phyloP scores from a whole-genome alignment of 2,113 vertebrate genomes.

The Oriolus oriolus region DNA sequence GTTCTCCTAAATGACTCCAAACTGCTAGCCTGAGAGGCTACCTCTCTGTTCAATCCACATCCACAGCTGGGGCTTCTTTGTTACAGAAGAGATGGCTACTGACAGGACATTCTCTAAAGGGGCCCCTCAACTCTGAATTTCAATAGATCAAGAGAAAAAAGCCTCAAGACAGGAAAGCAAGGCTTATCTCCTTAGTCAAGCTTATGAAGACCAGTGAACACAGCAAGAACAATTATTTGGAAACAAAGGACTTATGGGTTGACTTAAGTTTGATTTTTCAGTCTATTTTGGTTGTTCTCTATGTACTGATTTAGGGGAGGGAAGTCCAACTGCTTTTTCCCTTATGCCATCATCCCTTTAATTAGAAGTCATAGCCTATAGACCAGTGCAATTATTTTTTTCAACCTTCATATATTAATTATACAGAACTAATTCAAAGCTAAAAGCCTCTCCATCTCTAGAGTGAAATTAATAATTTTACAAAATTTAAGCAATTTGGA shows the following conservation, averaged over 20 bases:
- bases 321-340: background rate
- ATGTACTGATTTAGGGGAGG: background rate
- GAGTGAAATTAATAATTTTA: background rate
- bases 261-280: background rate
- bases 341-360: background rate
- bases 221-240: background rate
- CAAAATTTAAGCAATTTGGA: background rate
- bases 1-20: background rate
- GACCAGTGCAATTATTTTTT: background rate
- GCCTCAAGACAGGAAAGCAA: constrained; percentile 34
- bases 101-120: background rate
- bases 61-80: constrained; percentile 13
- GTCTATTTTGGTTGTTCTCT: background rate
- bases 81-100: background rate
- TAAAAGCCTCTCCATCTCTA: background rate
- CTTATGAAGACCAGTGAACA: constrained; percentile 19
- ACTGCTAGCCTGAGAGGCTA: background rate
- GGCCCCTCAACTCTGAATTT: constrained; percentile 27
- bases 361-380: background rate
- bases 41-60: background rate
- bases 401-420: background rate
- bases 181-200: constrained; percentile 2
- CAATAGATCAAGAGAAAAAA: constrained; percentile 46
- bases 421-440: background rate
- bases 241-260: constrained; percentile 5